Percentiles rank a stretch among this genome's conserved stretches.
These are phyloP conservation scores for Ellobius talpinus DNA, from an alignment of 2,113 vertebrate genomes.

Conservation along the genomic window DNA sequence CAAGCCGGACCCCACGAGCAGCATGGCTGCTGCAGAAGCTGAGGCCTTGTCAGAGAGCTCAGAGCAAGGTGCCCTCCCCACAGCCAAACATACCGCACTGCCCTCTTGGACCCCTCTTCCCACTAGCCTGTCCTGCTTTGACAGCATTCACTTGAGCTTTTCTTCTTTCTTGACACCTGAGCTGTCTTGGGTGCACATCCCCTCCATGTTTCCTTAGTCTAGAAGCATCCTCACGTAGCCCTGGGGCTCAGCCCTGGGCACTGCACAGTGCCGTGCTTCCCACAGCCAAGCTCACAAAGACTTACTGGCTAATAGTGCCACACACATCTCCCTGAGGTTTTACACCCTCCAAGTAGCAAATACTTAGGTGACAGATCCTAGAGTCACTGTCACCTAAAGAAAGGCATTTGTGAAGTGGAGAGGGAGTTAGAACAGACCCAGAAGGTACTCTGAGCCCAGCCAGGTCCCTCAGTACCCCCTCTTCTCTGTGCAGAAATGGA, in stretches of 20 bases:
- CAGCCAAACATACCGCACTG: rapidly evolving
- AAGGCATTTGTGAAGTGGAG: background rate
- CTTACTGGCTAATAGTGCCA: background rate
- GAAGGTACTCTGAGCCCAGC: no score
- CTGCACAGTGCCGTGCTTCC: no score
- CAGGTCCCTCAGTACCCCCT: background rate
- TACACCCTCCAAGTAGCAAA: background rate
- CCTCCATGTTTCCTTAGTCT: background rate
- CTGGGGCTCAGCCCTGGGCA: background rate
- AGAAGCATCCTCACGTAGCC: rapidly evolving
- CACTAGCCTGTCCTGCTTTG: background rate
- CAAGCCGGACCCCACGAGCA: background rate
- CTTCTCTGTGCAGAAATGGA: constrained; percentile 72
- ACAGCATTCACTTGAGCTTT: background rate
- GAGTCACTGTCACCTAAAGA: background rate
- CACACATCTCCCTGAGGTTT: background rate
- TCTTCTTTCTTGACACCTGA: background rate
- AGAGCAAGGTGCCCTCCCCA: constrained; percentile 62
- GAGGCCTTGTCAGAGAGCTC: background rate
- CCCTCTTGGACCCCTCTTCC: background rate
- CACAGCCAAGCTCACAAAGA: background rate
- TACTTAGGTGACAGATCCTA: background rate
- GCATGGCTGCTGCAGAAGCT: constrained; percentile 63
- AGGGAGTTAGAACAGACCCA: background rate
- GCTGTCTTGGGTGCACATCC: background rate